Evolutionary conservation across 2,888 invertebrate genomes (phyloP).

Genomic region (Lumbricus terrestris): DNA sequence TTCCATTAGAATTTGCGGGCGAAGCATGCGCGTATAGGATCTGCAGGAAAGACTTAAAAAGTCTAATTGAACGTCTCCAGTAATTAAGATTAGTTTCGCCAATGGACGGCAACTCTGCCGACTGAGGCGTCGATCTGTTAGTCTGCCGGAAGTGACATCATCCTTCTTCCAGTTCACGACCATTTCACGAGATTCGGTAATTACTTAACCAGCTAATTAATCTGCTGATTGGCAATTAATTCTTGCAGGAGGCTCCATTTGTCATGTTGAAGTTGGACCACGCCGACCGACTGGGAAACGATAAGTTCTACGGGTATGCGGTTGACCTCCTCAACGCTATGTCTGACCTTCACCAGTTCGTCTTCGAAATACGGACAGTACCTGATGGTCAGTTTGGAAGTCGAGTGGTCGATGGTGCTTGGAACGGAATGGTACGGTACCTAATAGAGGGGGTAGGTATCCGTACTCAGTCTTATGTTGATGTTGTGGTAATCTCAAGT

Average conservation of each 20-base stretch:
- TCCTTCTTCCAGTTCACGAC: background rate
- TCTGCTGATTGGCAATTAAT: no score
- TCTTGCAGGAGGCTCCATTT: slow-evolving; percentile 37
- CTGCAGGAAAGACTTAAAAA: no score
- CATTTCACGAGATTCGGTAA: background rate
- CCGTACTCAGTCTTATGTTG: background rate
- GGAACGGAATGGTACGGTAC: background rate
- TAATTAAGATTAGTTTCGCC: no score
- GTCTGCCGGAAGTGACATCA: no score
- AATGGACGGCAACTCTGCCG: no score
- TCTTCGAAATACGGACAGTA: background rate
- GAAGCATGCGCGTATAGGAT: no score
- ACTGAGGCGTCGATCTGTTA: no score
- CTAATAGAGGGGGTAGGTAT: slow-evolving; percentile 3
- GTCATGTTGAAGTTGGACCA: slow-evolving; percentile 36
- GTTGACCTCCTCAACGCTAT: slow-evolving; percentile 34
- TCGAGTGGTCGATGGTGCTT: background rate
- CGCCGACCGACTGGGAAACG: slow-evolving; percentile 38
- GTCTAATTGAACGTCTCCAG: no score
- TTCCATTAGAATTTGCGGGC: no score
- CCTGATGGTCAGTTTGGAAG: background rate
- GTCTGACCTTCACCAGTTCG: background rate
- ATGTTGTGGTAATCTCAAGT: background rate
- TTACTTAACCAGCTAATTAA: background rate
- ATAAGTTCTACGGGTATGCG: slow-evolving; percentile 39